Evolutionary conservation across 2,797 vertebrate species (phyloP), one percentile per base, ranked within the genome.

Genomic region (Periophthalmus magnuspinnatus): DNA sequence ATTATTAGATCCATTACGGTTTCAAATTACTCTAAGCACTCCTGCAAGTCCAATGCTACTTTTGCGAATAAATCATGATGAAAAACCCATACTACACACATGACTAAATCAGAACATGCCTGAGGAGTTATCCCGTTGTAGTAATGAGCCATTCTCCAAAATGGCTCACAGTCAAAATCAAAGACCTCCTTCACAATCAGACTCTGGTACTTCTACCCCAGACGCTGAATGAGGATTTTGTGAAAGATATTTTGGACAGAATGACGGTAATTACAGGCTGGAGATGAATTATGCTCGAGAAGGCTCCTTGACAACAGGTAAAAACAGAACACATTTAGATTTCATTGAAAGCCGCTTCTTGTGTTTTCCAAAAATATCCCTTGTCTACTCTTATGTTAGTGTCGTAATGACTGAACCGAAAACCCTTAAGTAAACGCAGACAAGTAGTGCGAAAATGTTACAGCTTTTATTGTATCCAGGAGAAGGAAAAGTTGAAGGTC

Each of bases 151-250:
- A 70, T 67, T 78, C 41, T 71, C 78, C 73, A 19, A 33, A 11
- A 6, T 64, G 79, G 64, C 48, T n/a, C 45, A 17, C 66, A 34
- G 69, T 68, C 74, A 80, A 63, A 74, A 65, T 72, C 22, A 71
- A 69, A 74, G 54, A 32, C 60, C 64, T 72, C 59, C 64, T 81
- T 68, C 54, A 68, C 75, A 81, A 83, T 81, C 70, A 80, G 63
- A 16, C 32, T 41, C 7, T 38, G 74, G 74, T 56, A 74, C 67
- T 65, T 52, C 50, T 52, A 52, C n/a, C 16, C 50, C 19, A 52
- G 50, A 1, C 3, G 71, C 60, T 70, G 45, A 65, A 48, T 32
- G 13, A 55, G 54, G 19, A n/a, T 64, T 67, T 47, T 32, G 34
- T 47, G 17, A 71, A 67, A 52, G 19, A 63, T 75, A 64, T 78